Conservation (phyloP, 2,797 vertebrate genomes). For the Enteromius afrohamiltoni region DNA sequence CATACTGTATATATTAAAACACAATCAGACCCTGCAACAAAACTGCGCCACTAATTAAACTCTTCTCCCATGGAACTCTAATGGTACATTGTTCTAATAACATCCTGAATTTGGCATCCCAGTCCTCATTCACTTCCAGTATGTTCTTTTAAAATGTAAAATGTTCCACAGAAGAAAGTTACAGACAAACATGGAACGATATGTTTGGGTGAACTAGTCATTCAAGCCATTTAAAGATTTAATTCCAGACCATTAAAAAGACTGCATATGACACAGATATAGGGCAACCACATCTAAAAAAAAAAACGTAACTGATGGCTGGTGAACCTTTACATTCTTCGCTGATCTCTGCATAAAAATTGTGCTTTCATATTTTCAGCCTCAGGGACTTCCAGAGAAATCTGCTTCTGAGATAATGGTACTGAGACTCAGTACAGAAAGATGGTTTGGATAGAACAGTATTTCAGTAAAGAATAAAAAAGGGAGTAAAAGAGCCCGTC, state of each 20-base stretch:
- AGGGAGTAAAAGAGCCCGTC: not conserved
- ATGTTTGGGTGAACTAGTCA: not conserved
- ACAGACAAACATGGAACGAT: not conserved
- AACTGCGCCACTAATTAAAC: not conserved
- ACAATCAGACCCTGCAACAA: not conserved
- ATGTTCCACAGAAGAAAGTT: not conserved
- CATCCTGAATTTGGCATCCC: not conserved
- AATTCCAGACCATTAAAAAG: not conserved
- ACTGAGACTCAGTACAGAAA: slow-evolving; percentile 20
- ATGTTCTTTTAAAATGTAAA: not conserved
- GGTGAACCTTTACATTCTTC: not conserved
- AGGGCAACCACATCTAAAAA: not conserved
- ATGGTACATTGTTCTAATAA: not conserved
- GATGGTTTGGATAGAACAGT: not conserved
- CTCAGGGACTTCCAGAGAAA: not conserved
- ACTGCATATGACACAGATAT: not conserved
- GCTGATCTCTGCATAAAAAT: slow-evolving; percentile 12
- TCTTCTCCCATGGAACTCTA: not conserved
- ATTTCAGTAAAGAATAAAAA: slow-evolving; percentile 6
- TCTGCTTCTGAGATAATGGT: slow-evolving; percentile 13
- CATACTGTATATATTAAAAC: not conserved
- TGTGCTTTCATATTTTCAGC: slow-evolving; percentile 12
- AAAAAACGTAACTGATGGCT: not conserved
- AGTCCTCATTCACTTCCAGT: not conserved
- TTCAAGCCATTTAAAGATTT: not conserved